Evolutionary conservation across 1,140 invertebrate genomes (phyloP).

Genomic region (Chrysoperla carnea): DNA sequence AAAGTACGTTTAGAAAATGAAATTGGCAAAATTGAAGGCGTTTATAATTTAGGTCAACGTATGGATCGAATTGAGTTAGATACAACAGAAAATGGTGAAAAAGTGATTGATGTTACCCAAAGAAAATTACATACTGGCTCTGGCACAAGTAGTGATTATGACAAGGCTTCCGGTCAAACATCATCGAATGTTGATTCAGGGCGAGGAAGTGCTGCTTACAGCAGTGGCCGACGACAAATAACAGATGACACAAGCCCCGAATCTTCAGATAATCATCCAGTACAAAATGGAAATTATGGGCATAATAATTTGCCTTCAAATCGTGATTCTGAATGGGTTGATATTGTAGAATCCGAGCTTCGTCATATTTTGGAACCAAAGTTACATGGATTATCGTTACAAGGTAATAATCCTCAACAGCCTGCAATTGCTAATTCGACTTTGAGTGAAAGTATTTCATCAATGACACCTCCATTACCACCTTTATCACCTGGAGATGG

Average conservation of each 20-base stretch:
- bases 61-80: conserved; percentile 10
- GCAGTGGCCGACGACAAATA: conserved; percentile 40
- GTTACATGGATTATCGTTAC: conserved; percentile 30
- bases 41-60: conserved; percentile 17
- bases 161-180: conserved; percentile 44
- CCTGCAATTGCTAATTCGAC: conserved; percentile 30
- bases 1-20: conserved; percentile 17
- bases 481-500: conserved; percentile 45
- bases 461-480: conserved; percentile 56
- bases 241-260: conserved; percentile 29
- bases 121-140: conserved; percentile 31
- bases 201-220: conserved; percentile 54
- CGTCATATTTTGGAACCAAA: conserved; percentile 57
- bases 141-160: conserved; percentile 42
- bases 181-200: conserved; percentile 58
- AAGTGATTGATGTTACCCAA: conserved; percentile 24
- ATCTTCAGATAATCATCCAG: conserved; percentile 21
- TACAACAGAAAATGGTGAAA: conserved; percentile 20
- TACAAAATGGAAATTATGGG: neutral
- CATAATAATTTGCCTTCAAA: conserved; percentile 15
- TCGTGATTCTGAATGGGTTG: conserved; percentile 66
- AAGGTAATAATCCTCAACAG: conserved; percentile 17
- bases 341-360: conserved; percentile 62
- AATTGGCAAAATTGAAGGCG: conserved; percentile 20
- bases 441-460: conserved; percentile 44